A percentile compares a stretch with the other conserved stretches of the same genome.
Evolutionary conservation across 2,113 vertebrate genomes (phyloP).

Genomic region (Cinclus mexicanus): DNA sequence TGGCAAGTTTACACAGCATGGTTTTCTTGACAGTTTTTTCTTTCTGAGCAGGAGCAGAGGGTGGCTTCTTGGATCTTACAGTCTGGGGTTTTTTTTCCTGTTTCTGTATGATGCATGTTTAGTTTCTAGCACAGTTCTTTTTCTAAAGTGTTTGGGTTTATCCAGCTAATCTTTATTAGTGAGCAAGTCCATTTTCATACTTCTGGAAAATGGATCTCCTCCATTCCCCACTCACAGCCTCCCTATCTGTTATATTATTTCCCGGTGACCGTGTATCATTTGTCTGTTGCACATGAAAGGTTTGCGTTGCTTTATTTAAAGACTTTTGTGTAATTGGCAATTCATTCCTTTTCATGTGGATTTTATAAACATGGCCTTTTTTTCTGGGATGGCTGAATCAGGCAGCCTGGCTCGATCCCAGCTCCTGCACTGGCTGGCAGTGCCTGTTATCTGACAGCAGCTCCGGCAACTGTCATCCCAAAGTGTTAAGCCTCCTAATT

Average conservation of each 20-base stretch:
- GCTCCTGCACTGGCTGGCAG: not conserved
- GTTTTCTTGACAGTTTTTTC: not conserved
- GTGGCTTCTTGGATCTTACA: not conserved
- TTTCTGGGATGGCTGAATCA: not conserved
- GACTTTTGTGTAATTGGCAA: not conserved
- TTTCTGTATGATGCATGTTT: conserved; percentile 3
- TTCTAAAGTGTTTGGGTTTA: not conserved
- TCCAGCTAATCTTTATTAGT: conserved; percentile 31
- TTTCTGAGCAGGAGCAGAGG: not conserved
- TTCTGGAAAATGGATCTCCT: conserved; percentile 30
- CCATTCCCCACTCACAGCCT: not conserved
- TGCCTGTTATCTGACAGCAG: conserved; percentile 35
- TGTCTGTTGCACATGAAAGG: conserved; percentile 21
- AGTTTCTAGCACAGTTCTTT: not conserved
- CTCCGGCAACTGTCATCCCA: not conserved
- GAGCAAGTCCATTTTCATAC: not conserved
- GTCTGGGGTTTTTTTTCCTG: fast-evolving
- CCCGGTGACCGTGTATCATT: not conserved
- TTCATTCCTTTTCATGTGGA: not conserved
- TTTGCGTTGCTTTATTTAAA: conserved; percentile 5
- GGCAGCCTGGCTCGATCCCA: not conserved
- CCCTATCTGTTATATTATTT: conserved; percentile 8
- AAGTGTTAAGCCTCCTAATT: conserved; percentile 48
- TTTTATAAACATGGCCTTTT: conserved; percentile 1
- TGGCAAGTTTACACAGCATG: conserved; percentile 18